These are phyloP conservation scores for Dasyprocta punctata DNA, from an alignment of 2,113 vertebrate genomes.

Conservation along the genomic window DNA sequence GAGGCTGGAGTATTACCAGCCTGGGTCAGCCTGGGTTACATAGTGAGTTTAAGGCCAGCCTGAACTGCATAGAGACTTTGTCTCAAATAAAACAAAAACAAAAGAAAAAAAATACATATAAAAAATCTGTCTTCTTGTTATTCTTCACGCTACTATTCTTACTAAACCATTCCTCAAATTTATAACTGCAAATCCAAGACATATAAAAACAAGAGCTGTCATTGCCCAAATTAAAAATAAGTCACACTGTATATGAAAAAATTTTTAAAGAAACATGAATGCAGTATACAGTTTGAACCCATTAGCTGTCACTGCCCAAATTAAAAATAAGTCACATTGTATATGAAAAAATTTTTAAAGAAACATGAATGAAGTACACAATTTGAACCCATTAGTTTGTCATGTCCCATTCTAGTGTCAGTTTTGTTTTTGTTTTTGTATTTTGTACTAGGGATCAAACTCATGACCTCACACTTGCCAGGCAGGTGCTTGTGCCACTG, in stretches of 20 bases:
- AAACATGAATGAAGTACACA: background rate
- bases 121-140: background rate
- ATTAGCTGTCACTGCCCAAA: no score
- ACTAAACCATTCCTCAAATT: background rate
- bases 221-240: slow-evolving; percentile 34
- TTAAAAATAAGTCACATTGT: no score
- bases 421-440: no score
- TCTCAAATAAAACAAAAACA: background rate
- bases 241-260: background rate
- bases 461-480: no score
- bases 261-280: background rate
- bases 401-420: background rate
- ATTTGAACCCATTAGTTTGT: background rate
- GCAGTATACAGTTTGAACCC: background rate
- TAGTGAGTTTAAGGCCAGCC: background rate
- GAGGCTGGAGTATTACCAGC: background rate
- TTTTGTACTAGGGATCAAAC: no score
- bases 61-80: background rate
- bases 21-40: no score
- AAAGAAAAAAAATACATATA: background rate
- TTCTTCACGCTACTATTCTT: background rate
- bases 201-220: slow-evolving; percentile 26
- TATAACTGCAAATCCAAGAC: slow-evolving; percentile 20
- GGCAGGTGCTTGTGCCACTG: no score
- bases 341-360: background rate